These are phyloP conservation scores for Crossoptilon crossoptilon DNA, from an alignment of 2,797 vertebrate species.

Conservation along the genomic window DNA sequence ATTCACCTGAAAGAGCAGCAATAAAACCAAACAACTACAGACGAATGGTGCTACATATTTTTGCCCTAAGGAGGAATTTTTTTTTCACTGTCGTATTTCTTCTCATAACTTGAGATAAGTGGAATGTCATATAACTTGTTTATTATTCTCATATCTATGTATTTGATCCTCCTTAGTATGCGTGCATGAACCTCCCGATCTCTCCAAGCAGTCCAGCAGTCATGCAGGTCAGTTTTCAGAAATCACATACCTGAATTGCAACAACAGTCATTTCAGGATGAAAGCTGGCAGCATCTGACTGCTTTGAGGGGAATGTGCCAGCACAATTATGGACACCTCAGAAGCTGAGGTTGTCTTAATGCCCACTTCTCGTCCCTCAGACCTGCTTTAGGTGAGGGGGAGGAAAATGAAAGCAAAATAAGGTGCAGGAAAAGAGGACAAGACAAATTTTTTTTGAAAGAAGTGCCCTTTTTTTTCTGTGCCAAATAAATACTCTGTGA, in stretches of 20 bases:
- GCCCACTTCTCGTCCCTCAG: neutral
- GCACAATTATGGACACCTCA: neutral
- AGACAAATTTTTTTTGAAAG: neutral
- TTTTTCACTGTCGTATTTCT: neutral
- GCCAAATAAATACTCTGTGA: neutral
- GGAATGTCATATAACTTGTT: neutral
- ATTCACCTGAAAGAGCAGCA: neutral
- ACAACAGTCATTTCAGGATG: neutral
- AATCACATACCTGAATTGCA: neutral
- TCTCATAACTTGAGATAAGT: neutral
- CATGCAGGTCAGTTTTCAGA: neutral
- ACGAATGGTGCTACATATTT: neutral
- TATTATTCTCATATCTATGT: neutral
- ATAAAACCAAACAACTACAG: neutral
- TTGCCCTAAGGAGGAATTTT: neutral
- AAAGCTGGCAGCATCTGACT: neutral
- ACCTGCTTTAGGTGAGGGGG: neutral
- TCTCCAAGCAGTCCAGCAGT: neutral
- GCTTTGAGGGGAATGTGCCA: neutral
- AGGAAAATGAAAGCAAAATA: fast-evolving
- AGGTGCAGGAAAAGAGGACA: neutral
- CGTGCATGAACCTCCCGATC: neutral
- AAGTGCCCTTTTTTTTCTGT: neutral
- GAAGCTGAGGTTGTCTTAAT: neutral
- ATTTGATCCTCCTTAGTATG: neutral